Evolutionary conservation across 2,113 vertebrate species (phyloP).

Genomic region (Lamprologus sp.): DNA sequence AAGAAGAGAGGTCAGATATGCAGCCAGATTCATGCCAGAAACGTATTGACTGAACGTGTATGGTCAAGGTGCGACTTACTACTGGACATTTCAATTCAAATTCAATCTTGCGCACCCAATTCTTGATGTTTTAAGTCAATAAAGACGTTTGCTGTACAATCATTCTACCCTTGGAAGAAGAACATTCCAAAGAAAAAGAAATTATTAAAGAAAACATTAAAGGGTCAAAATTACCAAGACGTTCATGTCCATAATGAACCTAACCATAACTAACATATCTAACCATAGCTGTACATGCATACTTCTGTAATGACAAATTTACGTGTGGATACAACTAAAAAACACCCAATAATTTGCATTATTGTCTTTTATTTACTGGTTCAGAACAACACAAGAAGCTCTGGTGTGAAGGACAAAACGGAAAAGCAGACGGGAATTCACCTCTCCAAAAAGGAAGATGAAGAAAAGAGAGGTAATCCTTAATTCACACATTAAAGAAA

Average conservation of each 20-base stretch:
- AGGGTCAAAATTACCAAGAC: not conserved
- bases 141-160: not conserved
- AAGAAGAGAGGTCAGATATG: not conserved
- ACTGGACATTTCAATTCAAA: not conserved
- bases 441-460: not conserved
- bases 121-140: not conserved
- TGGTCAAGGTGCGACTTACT: not conserved
- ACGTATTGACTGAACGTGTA: not conserved
- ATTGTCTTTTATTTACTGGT: not conserved
- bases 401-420: not conserved
- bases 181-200: not conserved
- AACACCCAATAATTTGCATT: not conserved
- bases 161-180: not conserved
- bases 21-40: not conserved
- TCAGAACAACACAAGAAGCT: constrained; percentile 13
- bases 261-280: not conserved
- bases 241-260: not conserved
- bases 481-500: not conserved
- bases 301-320: not conserved
- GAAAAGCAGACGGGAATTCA: not conserved
- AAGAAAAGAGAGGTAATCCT: not conserved
- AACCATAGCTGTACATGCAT: not conserved
- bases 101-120: rapidly evolving
- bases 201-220: not conserved
- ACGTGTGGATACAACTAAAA: not conserved